These are phyloP conservation scores for Beroe forskalii DNA, from an alignment of 37 sponge, comb jelly and placozoan species.

Conservation along the genomic window DNA sequence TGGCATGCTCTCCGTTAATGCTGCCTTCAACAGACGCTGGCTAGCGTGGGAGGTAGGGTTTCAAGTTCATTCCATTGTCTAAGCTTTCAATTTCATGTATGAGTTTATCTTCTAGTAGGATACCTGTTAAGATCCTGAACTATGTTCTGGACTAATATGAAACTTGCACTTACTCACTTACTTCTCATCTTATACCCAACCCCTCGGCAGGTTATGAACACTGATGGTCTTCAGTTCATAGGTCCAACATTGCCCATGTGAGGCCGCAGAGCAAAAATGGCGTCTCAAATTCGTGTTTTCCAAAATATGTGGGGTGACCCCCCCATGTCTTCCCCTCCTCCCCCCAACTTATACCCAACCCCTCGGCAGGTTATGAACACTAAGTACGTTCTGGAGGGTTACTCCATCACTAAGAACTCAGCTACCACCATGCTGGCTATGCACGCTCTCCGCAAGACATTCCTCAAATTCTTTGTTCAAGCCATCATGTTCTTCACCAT, in stretches of 20 bases:
- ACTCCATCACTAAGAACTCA: constrained; percentile 87
- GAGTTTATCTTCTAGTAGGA: background rate
- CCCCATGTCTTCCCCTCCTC: too few relatives aligned
- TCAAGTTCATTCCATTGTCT: background rate
- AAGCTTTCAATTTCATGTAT: background rate
- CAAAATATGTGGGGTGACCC: too few relatives aligned
- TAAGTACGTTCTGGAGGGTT: constrained; percentile 86
- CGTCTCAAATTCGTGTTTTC: too few relatives aligned
- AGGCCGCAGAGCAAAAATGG: too few relatives aligned
- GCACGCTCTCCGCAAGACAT: constrained; percentile 73
- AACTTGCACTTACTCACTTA: too few relatives aligned
- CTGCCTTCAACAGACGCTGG: constrained; percentile 78
- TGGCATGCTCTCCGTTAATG: constrained; percentile 81
- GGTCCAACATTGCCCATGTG: too few relatives aligned
- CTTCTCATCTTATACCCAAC: too few relatives aligned
- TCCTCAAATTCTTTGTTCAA: constrained; percentile 82
- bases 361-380: constrained; percentile 79
- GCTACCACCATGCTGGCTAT: constrained; percentile 84
- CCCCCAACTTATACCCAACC: too few relatives aligned
- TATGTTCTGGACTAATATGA: too few relatives aligned
- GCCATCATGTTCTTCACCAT: constrained; percentile 64
- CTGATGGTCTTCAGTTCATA: too few relatives aligned
- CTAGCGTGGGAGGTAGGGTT: constrained; percentile 86
- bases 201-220: constrained; percentile 78
- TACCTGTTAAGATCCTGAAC: too few relatives aligned